Base-by-base conservation (phyloP, 2,888 invertebrate species). In the Melipona beecheii region DNA sequence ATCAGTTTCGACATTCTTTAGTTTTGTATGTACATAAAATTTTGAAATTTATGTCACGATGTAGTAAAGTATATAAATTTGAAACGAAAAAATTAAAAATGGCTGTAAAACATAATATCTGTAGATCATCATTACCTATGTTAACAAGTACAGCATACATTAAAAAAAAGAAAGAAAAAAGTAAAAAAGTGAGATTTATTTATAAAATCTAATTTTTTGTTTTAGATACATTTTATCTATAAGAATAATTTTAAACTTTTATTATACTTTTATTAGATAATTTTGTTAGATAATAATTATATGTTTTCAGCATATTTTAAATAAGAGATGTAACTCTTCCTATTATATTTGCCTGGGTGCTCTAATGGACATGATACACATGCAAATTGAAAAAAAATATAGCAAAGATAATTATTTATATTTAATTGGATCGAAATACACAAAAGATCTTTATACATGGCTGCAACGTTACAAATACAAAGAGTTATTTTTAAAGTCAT, bases 291-390 rank as follows among this genome's bases (percentile, higher is more conserved):
- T 54, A 49, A 68, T 36, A 56, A 56, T n/a, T 56, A n/a, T 2
- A 56, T 68, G 43, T 71, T 82, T 82, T n/a, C 83, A 84, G 83
- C 62, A 68, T n/a, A 43, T n/a, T 71, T 52, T 56, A 2, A 56
- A 15, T 0, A 78, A 68, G 31, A 71, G 36, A 24, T 60, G 36
- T 19, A 73, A 70, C 31, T 19, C 52, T 64, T 74, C 15, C n/a
- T 68, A 66, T 21, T 81, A 77, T 15, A 58, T 84, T 62, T 84
- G 84, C 11, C 27, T 84, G 43, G 84, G 84, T 24, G 60, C 66
- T 64, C 43, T 84, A 24, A 21, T 52, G 9, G 36, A 58, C 0
- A 75, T 31, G 19, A 49, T 78, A 71, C 66, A 64, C 15, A 27
- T n/a, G 27, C 83, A 83, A 83, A 54, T 75, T 58, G 69, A 75